Percentiles rank a stretch among this genome's conserved stretches.
Conservation (phyloP, 2,888 invertebrate genomes). For the Plemyria rubiginata region DNA sequence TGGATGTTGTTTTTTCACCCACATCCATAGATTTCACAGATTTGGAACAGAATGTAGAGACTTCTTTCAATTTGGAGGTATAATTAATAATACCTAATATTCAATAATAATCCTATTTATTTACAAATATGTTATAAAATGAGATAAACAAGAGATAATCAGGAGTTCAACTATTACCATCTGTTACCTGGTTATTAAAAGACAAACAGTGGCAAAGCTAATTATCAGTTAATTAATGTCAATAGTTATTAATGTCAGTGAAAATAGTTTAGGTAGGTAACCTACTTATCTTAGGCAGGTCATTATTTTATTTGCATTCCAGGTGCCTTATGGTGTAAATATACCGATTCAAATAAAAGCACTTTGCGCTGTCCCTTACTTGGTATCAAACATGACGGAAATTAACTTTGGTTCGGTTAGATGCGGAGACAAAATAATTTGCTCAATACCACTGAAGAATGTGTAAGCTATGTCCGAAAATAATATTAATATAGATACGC, state of each 20-base stretch:
- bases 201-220: too few species aligned
- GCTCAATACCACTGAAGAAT: slow-evolving; percentile 83
- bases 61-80: slow-evolving; percentile 79
- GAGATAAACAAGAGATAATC: too few species aligned
- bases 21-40: slow-evolving; percentile 69
- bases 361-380: slow-evolving; percentile 84
- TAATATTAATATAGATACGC: too few species aligned
- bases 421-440: slow-evolving; percentile 85
- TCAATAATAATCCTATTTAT: too few species aligned
- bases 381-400: slow-evolving; percentile 67
- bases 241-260: too few species aligned
- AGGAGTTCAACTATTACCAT: too few species aligned
- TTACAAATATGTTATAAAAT: too few species aligned
- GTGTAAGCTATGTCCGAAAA: slow-evolving; percentile 66
- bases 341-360: slow-evolving; percentile 85
- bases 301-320: slow-evolving; percentile 23
- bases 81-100: neutral
- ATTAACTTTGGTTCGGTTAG: slow-evolving; percentile 85
- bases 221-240: too few species aligned
- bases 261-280: too few species aligned
- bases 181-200: too few species aligned
- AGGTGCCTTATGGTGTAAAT: slow-evolving; percentile 85
- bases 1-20: slow-evolving; percentile 83
- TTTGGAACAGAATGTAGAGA: slow-evolving; percentile 71
- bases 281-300: slow-evolving; percentile 61